Evolutionary conservation across 2,888 invertebrate species (phyloP).

Genomic region (Amiota communis): DNA sequence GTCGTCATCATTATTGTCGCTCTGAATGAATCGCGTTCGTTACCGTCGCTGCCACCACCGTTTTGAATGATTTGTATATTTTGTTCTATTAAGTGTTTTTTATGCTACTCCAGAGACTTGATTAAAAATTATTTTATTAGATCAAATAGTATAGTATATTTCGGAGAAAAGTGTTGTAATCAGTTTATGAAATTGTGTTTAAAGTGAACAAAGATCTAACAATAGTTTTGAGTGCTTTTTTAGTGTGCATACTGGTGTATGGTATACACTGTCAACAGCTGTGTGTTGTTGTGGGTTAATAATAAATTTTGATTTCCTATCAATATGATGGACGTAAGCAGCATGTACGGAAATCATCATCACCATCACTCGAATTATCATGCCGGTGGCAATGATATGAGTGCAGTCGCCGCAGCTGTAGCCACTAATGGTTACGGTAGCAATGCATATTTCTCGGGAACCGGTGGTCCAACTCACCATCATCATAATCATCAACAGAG

Average conservation of each 20-base stretch:
- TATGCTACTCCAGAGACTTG: too few species aligned
- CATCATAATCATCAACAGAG: constrained; percentile 50
- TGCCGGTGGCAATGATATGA: constrained; percentile 48
- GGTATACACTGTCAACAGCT: background rate
- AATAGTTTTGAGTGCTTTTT: background rate
- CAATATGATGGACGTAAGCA: constrained; percentile 74
- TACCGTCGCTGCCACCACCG: too few species aligned
- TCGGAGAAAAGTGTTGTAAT: too few species aligned
- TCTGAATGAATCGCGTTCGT: too few species aligned
- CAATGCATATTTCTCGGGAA: constrained; percentile 61
- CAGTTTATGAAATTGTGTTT: background rate
- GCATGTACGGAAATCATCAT: constrained; percentile 74
- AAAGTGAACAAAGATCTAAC: background rate
- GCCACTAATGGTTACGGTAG: constrained; percentile 63
- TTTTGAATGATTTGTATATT: too few species aligned
- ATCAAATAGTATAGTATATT: too few species aligned
- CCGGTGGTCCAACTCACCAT: constrained; percentile 45
- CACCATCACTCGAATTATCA: constrained; percentile 66
- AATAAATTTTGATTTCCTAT: constrained; percentile 32
- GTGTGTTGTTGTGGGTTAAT: too few species aligned
- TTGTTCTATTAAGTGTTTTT: too few species aligned
- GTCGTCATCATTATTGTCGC: too few species aligned
- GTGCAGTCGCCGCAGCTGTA: constrained; percentile 44
- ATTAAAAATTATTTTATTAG: too few species aligned
- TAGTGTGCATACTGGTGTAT: background rate